A percentile compares a stretch with the other conserved stretches of the same genome.
phyloP scores from a whole-genome alignment of 2,113 vertebrate species.

The Coptodon rendalli region DNA sequence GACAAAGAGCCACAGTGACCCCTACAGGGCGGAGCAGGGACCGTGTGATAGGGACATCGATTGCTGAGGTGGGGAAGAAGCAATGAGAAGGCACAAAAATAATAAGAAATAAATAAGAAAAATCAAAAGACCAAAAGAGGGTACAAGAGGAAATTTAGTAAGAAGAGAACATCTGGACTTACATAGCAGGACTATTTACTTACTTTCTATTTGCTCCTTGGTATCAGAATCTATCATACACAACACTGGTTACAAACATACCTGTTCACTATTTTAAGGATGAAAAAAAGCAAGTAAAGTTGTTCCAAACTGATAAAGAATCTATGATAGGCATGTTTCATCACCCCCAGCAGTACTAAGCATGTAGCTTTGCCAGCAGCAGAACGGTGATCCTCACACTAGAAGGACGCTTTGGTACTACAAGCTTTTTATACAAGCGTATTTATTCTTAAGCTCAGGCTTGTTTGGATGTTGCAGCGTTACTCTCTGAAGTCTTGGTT shows the following conservation, averaged over 20 bases:
- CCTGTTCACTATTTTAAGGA: not conserved
- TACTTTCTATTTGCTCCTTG: not conserved
- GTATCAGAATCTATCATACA: not conserved
- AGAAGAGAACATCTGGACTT: not conserved
- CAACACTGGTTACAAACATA: not conserved
- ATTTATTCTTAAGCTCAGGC: not conserved
- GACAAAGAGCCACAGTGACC: constrained; percentile 67
- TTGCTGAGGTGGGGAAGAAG: not conserved
- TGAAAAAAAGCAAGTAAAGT: not conserved
- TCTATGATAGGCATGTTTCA: not conserved
- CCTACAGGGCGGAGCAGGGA: constrained; percentile 38
- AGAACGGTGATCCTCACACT: not conserved
- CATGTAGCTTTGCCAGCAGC: not conserved
- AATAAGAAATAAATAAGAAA: not conserved
- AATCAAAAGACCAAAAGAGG: not conserved
- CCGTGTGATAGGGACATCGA: not conserved
- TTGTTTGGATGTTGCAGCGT: not conserved
- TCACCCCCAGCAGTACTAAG: not conserved
- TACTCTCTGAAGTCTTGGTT: not conserved
- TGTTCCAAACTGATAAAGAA: not conserved
- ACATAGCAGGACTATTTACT: not conserved
- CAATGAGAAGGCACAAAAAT: not conserved
- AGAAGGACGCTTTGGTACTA: not conserved
- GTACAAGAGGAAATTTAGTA: not conserved
- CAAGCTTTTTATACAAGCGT: not conserved